phyloP scores from a whole-genome alignment of 2,113 vertebrate genomes.

The Emydocephalus ijimae region DNA sequence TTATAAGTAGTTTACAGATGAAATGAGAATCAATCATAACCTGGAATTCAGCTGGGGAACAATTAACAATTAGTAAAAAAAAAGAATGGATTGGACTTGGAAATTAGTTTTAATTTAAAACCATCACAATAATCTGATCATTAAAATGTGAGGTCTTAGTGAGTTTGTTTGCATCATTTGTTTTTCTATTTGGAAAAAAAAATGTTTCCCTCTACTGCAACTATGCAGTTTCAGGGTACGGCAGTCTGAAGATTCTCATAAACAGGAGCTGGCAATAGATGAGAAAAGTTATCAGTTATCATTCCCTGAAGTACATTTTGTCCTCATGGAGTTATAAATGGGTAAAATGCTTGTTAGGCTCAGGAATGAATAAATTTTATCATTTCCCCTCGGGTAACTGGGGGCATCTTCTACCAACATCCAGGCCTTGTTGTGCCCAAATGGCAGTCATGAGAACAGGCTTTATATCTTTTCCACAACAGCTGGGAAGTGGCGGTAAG shows the following conservation, averaged over 20 bases:
- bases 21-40: neutral
- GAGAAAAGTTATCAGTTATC: neutral
- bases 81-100: neutral
- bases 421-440: neutral
- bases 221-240: neutral
- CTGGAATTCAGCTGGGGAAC: neutral
- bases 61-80: neutral
- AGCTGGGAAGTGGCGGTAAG: neutral
- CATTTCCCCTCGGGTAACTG: neutral
- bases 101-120: neutral
- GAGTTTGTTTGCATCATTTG: neutral
- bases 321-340: neutral
- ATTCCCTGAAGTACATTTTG: neutral
- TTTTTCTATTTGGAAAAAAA: neutral
- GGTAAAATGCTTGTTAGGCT: neutral
- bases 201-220: neutral
- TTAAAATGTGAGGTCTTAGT: neutral
- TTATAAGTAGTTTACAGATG: neutral
- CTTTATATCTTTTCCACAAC: neutral
- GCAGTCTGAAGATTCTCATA: neutral
- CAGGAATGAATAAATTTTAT: neutral
- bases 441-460: neutral
- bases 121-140: neutral
- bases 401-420: neutral
- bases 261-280: neutral